These are phyloP conservation scores for Diloba caeruleocephala DNA, from an alignment of 2,888 invertebrate species.

Conservation along the genomic window DNA sequence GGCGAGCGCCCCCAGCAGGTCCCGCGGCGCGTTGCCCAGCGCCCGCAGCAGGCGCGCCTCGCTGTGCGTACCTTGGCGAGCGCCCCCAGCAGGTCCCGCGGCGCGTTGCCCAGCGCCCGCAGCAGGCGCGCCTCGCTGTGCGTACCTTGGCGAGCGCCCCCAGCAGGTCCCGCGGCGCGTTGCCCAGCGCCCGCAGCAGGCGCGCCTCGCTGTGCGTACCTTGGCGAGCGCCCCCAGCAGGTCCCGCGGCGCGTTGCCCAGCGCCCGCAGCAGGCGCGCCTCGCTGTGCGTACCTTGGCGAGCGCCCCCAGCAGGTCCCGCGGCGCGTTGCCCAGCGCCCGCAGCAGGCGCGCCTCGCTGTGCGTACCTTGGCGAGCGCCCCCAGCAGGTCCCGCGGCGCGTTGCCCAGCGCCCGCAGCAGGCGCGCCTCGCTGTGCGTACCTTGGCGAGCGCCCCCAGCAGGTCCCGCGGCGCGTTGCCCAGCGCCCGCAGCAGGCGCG, in stretches of 20 bases:
- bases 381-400: not conserved
- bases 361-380: slow-evolving; percentile 74
- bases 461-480: not conserved
- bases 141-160: not conserved
- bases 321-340: not conserved
- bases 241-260: slow-evolving; percentile 31
- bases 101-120: too few species aligned
- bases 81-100: slow-evolving; percentile 13
- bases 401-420: not conserved
- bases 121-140: slow-evolving; percentile 72
- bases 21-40: too few species aligned
- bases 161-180: slow-evolving; percentile 5
- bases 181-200: slow-evolving; percentile 83
- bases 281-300: slow-evolving; percentile 76
- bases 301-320: slow-evolving; percentile 8
- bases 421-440: not conserved
- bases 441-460: not conserved
- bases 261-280: slow-evolving; percentile 73
- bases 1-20: too few species aligned
- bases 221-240: slow-evolving; percentile 70
- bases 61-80: too few species aligned
- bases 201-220: slow-evolving; percentile 87
- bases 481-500: not conserved
- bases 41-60: too few species aligned
- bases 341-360: slow-evolving; percentile 90